A percentile compares a stretch with the other conserved stretches of the same genome.
These are phyloP conservation scores for Fulmarus glacialis DNA, from an alignment of 2,113 vertebrate genomes.

Conservation along the genomic window DNA sequence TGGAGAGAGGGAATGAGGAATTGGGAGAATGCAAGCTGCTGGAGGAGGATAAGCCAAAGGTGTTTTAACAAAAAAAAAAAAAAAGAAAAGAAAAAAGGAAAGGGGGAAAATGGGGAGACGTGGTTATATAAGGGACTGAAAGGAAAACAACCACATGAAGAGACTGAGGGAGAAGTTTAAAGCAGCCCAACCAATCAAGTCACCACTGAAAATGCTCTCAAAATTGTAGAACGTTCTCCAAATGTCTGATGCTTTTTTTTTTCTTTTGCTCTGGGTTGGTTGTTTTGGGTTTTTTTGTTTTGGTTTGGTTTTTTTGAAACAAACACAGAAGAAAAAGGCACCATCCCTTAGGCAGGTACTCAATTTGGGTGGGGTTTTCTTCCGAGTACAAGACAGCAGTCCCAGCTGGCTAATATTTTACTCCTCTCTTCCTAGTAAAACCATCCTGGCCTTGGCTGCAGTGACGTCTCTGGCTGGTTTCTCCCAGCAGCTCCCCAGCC, in stretches of 20 bases:
- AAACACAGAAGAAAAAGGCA: neutral
- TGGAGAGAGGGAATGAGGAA: neutral
- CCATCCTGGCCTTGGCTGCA: neutral
- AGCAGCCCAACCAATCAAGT: neutral
- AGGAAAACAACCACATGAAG: neutral
- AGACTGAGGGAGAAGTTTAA: neutral
- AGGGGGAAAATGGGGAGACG: neutral
- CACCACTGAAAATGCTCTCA: neutral
- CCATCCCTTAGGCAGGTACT: neutral
- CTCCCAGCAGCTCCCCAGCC: neutral
- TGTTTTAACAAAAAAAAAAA: too few species aligned
- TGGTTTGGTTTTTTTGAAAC: neutral
- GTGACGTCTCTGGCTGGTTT: too few species aligned
- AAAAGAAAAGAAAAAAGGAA: neutral
- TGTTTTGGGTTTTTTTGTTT: too few species aligned
- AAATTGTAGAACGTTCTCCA: neutral
- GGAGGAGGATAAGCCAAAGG: neutral
- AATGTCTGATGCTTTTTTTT: fast-evolving
- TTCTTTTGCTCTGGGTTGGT: too few species aligned
- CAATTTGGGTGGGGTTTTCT: neutral
- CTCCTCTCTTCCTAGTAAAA: neutral
- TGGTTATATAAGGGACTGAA: neutral
- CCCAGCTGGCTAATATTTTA: neutral
- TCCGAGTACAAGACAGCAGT: neutral
- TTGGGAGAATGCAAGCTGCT: neutral